These are phyloP conservation scores for Aphodius granarius DNA, from an alignment of 2,888 invertebrate genomes.

Conservation along the genomic window DNA sequence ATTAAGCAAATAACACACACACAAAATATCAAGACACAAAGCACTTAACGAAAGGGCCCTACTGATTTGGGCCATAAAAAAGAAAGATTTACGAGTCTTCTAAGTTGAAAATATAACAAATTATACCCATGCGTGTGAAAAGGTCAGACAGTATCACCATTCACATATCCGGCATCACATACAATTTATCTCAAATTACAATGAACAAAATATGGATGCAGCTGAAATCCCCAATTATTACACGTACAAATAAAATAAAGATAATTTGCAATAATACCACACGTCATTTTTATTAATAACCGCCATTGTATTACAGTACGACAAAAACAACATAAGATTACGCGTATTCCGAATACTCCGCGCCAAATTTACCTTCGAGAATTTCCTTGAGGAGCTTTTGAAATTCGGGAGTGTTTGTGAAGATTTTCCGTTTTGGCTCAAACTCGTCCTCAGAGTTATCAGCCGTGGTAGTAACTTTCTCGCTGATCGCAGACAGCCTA, in stretches of 20 bases:
- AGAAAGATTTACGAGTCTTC: too few species aligned
- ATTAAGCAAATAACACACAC: too few species aligned
- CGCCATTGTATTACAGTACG: background rate
- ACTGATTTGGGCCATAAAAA: too few species aligned
- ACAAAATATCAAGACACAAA: too few species aligned
- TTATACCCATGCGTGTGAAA: too few species aligned
- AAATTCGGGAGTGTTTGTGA: conserved; percentile 47
- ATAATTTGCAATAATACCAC: background rate
- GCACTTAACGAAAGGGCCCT: too few species aligned
- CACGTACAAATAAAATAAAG: background rate
- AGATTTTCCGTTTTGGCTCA: conserved; percentile 36
- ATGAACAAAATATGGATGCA: too few species aligned
- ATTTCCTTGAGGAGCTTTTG: conserved; percentile 41
- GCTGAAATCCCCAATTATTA: too few species aligned
- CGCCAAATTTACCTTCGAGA: background rate
- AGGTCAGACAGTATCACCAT: too few species aligned
- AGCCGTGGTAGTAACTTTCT: conserved; percentile 10
- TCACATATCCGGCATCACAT: too few species aligned
- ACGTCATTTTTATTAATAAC: background rate
- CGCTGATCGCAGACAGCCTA: conserved; percentile 23
- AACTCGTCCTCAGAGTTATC: conserved; percentile 25
- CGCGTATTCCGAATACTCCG: background rate
- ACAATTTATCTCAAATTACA: too few species aligned
- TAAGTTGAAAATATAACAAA: too few species aligned
- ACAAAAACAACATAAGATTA: background rate